Base-by-base conservation (phyloP, 2,888 invertebrate genomes). In the Ecdyonurus torrentis region DNA sequence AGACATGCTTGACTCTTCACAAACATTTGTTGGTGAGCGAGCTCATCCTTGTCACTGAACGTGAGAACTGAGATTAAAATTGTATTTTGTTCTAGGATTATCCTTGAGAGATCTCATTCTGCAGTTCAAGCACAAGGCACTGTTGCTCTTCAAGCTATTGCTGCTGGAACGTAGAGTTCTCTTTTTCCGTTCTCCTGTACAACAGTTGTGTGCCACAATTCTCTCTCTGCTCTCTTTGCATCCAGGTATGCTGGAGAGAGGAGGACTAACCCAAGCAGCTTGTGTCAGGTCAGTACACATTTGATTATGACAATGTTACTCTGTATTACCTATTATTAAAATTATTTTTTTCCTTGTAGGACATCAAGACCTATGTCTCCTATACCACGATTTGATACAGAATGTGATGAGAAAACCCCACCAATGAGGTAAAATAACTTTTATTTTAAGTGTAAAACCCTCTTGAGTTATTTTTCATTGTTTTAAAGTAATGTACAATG, bases 171-270 rank as follows among this genome's bases (percentile, higher is more conserved):
- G 88, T 69, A 83, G 89, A 73, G 87, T 97, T 55, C 83, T 99
- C 62, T 91, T 97, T 72, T 92, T 90, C 75, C 91, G 93, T 63
- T 88, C 94, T 22, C 96, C 97, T 1, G 97, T 96, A 1, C 88
- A 92, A 65, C 84, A 87, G 5, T 78, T 98, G 67, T 95, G 96
- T 69, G 84, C 88, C 5, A 83, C 89, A 2, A 83, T 98, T 68
- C 77, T 99, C 62, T 88, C 95, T 3, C 79, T 98, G 61, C 79
- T 95, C 0, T 97, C 97, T 1, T 75, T 99, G 50, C 85, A 93
- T 75, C 98, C 98, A 61, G 87, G 86, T 59, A 86, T 94, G 78
- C 80, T 95, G 67, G 92, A 94, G 72, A 82, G 81, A 71, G 95
- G 95, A 1, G 95, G 95, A 1, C 80, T 96, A 55, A 77, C 82